These are phyloP conservation scores for Sesamia nonagrioides DNA, from an alignment of 1,140 invertebrate genomes.

Conservation along the genomic window DNA sequence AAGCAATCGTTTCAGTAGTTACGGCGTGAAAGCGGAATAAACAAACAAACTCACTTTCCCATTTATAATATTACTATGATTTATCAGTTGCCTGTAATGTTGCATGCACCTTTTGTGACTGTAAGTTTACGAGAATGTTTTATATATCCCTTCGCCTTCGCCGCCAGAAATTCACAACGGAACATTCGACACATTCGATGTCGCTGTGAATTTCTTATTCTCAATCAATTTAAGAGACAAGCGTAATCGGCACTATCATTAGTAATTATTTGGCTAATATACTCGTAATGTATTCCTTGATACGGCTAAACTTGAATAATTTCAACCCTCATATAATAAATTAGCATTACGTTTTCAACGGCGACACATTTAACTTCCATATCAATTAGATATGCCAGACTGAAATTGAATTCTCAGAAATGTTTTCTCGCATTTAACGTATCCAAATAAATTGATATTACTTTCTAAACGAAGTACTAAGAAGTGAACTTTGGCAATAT, in stretches of 20 bases:
- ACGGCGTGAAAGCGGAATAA: too few relatives aligned
- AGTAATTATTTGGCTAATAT: background rate
- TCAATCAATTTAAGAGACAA: background rate
- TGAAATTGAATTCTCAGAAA: slow-evolving; percentile 1
- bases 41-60: too few relatives aligned
- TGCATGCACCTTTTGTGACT: background rate
- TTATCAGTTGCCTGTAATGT: too few relatives aligned
- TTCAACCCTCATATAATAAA: background rate
- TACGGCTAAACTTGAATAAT: slow-evolving; percentile 2
- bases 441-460: slow-evolving; percentile 13
- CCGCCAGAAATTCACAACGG: too few relatives aligned
- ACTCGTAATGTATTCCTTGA: background rate
- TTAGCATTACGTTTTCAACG: background rate
- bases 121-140: background rate
- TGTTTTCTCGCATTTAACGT: background rate
- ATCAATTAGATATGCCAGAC: slow-evolving; percentile 12
- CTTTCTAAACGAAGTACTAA: slow-evolving; percentile 11
- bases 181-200: too few relatives aligned
- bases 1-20: too few relatives aligned
- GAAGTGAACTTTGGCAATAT: slow-evolving; percentile 12
- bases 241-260: background rate
- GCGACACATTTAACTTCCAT: background rate
- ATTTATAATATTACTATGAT: too few relatives aligned
- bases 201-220: background rate
- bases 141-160: too few relatives aligned